Percentiles rank a stretch among this genome's conserved stretches.
Evolutionary conservation across 2,797 vertebrate genomes (phyloP).

Genomic region (Loris lydekkerianus): DNA sequence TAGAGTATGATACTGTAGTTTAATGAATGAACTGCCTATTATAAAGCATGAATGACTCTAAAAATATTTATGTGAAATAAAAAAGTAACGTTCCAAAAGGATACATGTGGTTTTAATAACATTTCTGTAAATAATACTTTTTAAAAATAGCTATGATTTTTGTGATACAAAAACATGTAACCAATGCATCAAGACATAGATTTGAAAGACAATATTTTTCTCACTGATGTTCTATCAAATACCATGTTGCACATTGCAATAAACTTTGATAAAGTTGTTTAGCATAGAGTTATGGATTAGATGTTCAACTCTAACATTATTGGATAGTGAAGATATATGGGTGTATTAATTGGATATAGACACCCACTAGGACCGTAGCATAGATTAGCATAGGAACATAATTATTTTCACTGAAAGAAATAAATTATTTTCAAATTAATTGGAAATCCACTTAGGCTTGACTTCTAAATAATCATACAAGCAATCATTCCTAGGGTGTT

Average conservation of each 20-base stretch:
- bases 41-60: neutral
- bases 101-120: neutral
- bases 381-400: neutral
- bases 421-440: conserved; percentile 45
- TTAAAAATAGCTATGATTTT: neutral
- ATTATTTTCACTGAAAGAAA: conserved; percentile 4
- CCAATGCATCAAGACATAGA: neutral
- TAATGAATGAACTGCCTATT: neutral
- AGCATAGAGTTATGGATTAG: neutral
- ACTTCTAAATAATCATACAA: conserved; percentile 39
- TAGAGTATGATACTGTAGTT: neutral
- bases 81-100: neutral
- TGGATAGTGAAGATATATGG: neutral
- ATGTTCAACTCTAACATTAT: neutral
- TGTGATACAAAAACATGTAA: neutral
- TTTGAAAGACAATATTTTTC: neutral
- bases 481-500: neutral
- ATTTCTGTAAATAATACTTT: neutral
- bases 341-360: neutral
- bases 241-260: neutral
- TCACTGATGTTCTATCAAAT: neutral
- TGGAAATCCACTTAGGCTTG: neutral
- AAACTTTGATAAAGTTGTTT: neutral
- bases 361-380: neutral
- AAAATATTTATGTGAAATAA: neutral